Base-by-base conservation (phyloP, 2,797 vertebrate genomes). In the Eidolon dupreanum region DNA sequence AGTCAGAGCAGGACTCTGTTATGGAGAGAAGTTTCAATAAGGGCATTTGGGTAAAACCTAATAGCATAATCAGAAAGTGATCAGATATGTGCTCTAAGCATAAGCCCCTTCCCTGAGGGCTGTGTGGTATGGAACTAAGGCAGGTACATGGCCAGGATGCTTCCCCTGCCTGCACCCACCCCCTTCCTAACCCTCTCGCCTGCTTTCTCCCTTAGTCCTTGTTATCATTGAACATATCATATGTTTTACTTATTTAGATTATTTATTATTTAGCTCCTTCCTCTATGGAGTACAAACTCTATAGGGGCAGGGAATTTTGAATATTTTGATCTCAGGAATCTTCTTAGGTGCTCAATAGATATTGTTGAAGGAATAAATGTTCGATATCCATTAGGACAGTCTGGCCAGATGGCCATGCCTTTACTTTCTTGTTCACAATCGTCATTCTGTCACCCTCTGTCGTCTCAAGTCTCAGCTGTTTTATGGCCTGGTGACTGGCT, bases 241-340 rank as follows among this genome's bases (percentile, higher is more conserved):
- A 3, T 49, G 15, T 49, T 81, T 90, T 65, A 38, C 5, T 68
- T 71, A 36, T 61, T 83, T 74, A 66, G 38, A 1, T 51, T 33
- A n/a, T 71, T 82, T 77, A n/a, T 19, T 66, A 68, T 68, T 83
- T 81, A 91, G 38, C 12, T n/a, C 74, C 36, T 81, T 92, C 31
- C 36, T 71, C 26, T 87, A 1, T 61, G 83, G 59, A 81, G 16
- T 75, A 1, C n/a, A 55, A 61, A 1, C 22, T 84, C 41, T 22
- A 41, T 1, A 55, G 49, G 10, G 16, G 9, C 33, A 70, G 6
- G n/a, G 5, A 3, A 11, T 90, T 92, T 82, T 78, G 11, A 77
- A 9, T 85, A 70, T 73, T 86, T 88, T 63, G 46, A 74, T 78
- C 28, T 83, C 31, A 19, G 70, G 28, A 31, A 16, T 20, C 8